phyloP scores from a whole-genome alignment of 2,888 invertebrate species.

The Hartigia nigra region DNA sequence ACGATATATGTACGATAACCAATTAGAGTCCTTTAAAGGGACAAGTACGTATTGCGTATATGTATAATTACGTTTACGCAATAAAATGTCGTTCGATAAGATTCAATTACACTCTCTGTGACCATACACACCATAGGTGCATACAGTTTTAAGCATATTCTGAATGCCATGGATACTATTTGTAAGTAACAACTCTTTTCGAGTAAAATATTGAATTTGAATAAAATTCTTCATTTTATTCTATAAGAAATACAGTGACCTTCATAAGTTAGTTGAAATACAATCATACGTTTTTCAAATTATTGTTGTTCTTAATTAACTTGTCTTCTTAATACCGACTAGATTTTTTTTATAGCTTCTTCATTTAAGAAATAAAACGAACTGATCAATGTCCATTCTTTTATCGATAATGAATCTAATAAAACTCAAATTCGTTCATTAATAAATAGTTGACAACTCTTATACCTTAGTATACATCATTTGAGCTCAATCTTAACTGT shows the following conservation, averaged over 20 bases:
- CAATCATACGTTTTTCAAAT: too few relatives aligned
- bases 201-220: neutral
- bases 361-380: too few relatives aligned
- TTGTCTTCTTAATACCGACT: too few relatives aligned
- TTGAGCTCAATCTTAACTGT: too few relatives aligned
- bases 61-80: neutral
- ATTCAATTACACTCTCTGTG: neutral
- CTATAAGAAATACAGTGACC: too few relatives aligned
- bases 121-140: neutral
- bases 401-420: neutral
- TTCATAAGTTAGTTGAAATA: too few relatives aligned
- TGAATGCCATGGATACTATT: neutral
- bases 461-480: too few relatives aligned
- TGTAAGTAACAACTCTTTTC: neutral
- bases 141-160: neutral
- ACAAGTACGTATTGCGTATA: neutral
- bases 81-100: neutral
- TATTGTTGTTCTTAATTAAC: too few relatives aligned
- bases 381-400: too few relatives aligned
- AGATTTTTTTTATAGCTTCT: too few relatives aligned
- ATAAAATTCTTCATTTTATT: too few relatives aligned
- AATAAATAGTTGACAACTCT: neutral
- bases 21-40: neutral
- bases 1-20: neutral
- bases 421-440: neutral